phyloP scores from a whole-genome alignment of 1,140 invertebrate species.

The Melipona quadrifasciata region DNA sequence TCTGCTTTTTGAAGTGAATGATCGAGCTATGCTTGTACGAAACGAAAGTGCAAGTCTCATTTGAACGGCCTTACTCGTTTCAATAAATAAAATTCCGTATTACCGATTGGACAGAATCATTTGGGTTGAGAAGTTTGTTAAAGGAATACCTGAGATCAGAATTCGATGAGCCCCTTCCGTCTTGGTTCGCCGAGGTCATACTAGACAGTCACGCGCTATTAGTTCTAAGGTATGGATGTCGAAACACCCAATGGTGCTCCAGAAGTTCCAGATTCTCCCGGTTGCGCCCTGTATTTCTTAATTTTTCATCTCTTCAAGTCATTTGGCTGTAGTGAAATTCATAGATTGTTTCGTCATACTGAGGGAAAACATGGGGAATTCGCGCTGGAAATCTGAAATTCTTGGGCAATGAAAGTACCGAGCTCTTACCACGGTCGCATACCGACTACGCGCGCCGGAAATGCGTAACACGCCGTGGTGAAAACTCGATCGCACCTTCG shows the following conservation, averaged over 20 bases:
- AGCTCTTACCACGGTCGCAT: slow-evolving; percentile 32
- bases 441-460: slow-evolving; percentile 34
- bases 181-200: slow-evolving; percentile 62
- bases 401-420: slow-evolving; percentile 35
- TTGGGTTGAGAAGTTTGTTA: background rate
- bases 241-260: slow-evolving; percentile 38
- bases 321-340: background rate
- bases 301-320: no score
- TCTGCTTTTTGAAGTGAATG: background rate
- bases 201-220: slow-evolving; percentile 64
- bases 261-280: slow-evolving; percentile 38
- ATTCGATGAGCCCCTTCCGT: slow-evolving; percentile 58
- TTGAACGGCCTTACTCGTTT: background rate
- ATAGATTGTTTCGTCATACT: background rate
- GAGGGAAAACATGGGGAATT: slow-evolving; percentile 8
- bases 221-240: slow-evolving; percentile 60
- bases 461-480: slow-evolving; percentile 53
- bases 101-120: background rate
- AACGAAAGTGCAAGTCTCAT: background rate
- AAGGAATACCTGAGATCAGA: slow-evolving; percentile 35
- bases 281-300: background rate
- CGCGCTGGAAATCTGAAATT: slow-evolving; percentile 54
- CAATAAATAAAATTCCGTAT: background rate
- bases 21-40: background rate
- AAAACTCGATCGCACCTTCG: slow-evolving; percentile 62